These are phyloP conservation scores for Holacanthella duospinosa DNA, from an alignment of 2,888 invertebrate species.

Conservation along the genomic window DNA sequence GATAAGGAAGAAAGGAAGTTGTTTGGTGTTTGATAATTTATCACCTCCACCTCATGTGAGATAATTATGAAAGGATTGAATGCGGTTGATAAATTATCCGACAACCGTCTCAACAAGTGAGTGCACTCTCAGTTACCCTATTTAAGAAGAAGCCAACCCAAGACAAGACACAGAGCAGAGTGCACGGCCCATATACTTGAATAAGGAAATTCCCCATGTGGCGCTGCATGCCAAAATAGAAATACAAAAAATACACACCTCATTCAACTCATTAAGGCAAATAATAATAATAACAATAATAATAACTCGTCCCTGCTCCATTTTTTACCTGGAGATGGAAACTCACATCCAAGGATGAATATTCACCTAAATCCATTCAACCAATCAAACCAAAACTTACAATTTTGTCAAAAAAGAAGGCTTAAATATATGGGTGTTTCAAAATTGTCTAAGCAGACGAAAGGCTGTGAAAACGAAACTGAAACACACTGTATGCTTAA, in stretches of 20 bases:
- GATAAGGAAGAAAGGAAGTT: too few relatives aligned
- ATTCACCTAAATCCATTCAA: slow-evolving; percentile 39
- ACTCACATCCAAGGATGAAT: slow-evolving; percentile 45
- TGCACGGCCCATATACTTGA: slow-evolving; percentile 48
- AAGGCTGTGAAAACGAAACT: too few relatives aligned
- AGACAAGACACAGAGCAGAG: slow-evolving; percentile 36
- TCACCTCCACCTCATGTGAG: too few relatives aligned
- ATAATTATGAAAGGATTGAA: too few relatives aligned
- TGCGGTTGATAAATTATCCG: too few relatives aligned
- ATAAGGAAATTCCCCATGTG: slow-evolving; percentile 65
- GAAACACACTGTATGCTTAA: too few relatives aligned
- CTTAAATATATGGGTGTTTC: not conserved
- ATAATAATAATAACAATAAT: too few relatives aligned
- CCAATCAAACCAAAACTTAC: not conserved
- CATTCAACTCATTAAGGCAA: too few relatives aligned
- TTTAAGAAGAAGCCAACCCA: not conserved
- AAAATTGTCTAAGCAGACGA: too few relatives aligned
- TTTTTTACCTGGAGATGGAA: slow-evolving; percentile 42
- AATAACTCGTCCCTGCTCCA: too few relatives aligned
- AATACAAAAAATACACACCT: too few relatives aligned
- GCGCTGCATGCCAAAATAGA: slow-evolving; percentile 39
- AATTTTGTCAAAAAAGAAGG: not conserved
- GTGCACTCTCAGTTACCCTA: slow-evolving; percentile 41
- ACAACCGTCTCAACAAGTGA: not conserved
- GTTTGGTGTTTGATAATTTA: too few relatives aligned